Conservation (phyloP, 2,113 vertebrate species). For the Hoplias malabaricus region DNA sequence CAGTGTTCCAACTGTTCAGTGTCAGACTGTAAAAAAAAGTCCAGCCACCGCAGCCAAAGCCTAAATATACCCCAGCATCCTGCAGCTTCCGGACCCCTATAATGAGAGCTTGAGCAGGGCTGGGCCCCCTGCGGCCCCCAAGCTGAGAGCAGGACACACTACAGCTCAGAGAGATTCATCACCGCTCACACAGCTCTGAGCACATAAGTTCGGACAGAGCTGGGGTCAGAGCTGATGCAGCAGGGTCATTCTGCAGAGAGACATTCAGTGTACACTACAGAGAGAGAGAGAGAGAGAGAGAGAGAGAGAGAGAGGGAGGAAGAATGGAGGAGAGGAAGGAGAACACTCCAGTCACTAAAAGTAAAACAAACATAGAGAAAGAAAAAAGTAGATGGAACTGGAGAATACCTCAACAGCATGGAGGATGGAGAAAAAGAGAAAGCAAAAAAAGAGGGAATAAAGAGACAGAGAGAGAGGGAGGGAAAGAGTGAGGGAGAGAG, state of each 20-base stretch:
- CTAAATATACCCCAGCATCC: constrained; percentile 74
- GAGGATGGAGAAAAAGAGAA: constrained; percentile 7
- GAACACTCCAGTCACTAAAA: no score
- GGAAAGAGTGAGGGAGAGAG: constrained; percentile 22
- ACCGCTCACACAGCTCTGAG: constrained; percentile 69
- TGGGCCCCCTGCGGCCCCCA: constrained; percentile 66
- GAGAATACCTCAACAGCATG: not conserved
- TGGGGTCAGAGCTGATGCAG: constrained; percentile 53
- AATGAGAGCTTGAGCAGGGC: constrained; percentile 74
- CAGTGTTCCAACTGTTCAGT: constrained; percentile 51
- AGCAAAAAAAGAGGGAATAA: not conserved
- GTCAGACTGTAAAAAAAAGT: constrained; percentile 63
- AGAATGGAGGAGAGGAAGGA: constrained; percentile 20
- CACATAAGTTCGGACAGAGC: constrained; percentile 61
- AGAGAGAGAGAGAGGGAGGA: constrained; percentile 12
- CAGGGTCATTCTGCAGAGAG: constrained; percentile 18
- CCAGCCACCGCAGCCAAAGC: constrained; percentile 58
- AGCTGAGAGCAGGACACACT: constrained; percentile 65
- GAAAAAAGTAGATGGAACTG: constrained; percentile 27
- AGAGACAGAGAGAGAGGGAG: constrained; percentile 36
- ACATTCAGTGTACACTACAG: constrained; percentile 59
- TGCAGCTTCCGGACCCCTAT: constrained; percentile 67
- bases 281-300: constrained; percentile 42
- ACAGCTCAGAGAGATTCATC: constrained; percentile 73
- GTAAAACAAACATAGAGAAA: constrained; percentile 46